Percentiles rank a stretch among this genome's conserved stretches.
These are phyloP conservation scores for Troglohyphantes excavatus DNA, from an alignment of 2,888 invertebrate species.

Conservation along the genomic window DNA sequence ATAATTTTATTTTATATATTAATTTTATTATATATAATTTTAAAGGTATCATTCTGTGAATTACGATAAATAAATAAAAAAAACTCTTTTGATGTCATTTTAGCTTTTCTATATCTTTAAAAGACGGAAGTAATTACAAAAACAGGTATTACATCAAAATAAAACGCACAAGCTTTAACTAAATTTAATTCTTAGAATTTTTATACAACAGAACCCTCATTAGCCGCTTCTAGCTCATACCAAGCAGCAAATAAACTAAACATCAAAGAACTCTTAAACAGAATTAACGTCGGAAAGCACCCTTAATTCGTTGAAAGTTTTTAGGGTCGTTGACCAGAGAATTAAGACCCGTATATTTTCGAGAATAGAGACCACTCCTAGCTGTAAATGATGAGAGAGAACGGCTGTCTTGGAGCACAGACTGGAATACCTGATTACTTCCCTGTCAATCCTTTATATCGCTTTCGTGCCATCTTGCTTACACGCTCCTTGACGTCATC, in stretches of 20 bases:
- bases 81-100: too few species aligned
- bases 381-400: constrained; percentile 20
- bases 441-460: constrained; percentile 8
- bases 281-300: not conserved
- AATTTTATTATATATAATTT: too few species aligned
- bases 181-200: too few species aligned
- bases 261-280: not conserved
- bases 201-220: too few species aligned
- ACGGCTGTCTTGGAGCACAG: not conserved
- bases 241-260: not conserved
- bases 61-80: too few species aligned
- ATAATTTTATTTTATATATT: too few species aligned
- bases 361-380: not conserved
- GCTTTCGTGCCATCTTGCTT: not conserved
- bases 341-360: not conserved
- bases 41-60: too few species aligned
- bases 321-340: constrained; percentile 39
- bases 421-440: constrained; percentile 28
- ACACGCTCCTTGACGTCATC: constrained; percentile 23
- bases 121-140: too few species aligned
- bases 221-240: too few species aligned
- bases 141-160: too few species aligned
- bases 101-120: too few species aligned
- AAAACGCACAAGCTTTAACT: too few species aligned
- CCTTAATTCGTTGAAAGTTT: not conserved